phyloP scores from a whole-genome alignment of 2,888 invertebrate species.

The Ornithoptera priamus region DNA sequence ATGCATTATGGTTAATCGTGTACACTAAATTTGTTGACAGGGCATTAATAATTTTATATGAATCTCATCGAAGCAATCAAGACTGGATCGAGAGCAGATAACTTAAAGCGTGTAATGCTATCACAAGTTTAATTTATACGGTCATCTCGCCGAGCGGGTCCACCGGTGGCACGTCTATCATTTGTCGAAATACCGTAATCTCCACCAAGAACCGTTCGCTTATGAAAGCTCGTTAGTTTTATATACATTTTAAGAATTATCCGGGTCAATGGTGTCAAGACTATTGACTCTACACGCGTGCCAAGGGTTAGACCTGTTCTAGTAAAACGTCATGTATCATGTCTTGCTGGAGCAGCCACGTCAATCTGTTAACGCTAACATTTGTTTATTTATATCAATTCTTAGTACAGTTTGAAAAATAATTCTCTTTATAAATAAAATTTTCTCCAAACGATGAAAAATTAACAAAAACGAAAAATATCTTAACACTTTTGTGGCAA shows the following conservation, averaged over 20 bases:
- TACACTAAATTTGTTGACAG: slow-evolving; percentile 52
- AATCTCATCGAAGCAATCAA: slow-evolving; percentile 39
- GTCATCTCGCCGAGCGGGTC: slow-evolving; percentile 6
- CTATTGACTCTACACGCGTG: slow-evolving; percentile 55
- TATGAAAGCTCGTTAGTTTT: slow-evolving; percentile 16
- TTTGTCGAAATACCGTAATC: slow-evolving; percentile 8
- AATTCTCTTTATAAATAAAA: background rate
- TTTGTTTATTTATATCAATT: slow-evolving; percentile 29
- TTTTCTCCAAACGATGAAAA: background rate
- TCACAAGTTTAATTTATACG: slow-evolving; percentile 28
- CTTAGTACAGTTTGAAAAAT: too few relatives aligned
- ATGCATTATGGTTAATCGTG: slow-evolving; percentile 57
- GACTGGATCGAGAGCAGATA: slow-evolving; percentile 39
- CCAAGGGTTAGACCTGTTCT: slow-evolving; percentile 54
- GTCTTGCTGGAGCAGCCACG: slow-evolving; percentile 48
- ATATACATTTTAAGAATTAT: slow-evolving; percentile 7
- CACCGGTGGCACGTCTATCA: slow-evolving; percentile 8
- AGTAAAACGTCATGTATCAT: slow-evolving; percentile 54
- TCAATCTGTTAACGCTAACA: slow-evolving; percentile 46
- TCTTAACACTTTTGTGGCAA: background rate
- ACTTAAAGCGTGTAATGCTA: slow-evolving; percentile 31
- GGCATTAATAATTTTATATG: slow-evolving; percentile 50
- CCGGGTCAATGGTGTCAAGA: slow-evolving; percentile 54
- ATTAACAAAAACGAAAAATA: background rate
- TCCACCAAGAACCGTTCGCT: slow-evolving; percentile 12